Evolutionary conservation across 2,888 invertebrate species (phyloP), one percentile per base, ranked within the genome.

Genomic region (Agrotis exclamationis): DNA sequence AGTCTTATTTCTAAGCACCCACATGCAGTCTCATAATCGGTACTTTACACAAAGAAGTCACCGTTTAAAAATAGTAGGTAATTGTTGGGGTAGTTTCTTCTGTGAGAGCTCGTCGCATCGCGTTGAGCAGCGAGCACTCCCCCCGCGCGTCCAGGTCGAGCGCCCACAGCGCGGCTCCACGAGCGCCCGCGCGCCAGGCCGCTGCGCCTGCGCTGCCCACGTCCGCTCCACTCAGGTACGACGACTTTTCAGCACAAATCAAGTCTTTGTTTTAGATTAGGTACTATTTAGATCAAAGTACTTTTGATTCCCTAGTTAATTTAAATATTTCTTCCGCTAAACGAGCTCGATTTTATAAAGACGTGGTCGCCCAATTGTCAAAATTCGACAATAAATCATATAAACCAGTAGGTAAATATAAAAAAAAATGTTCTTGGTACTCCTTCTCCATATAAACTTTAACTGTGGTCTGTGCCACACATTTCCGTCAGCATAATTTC

Each of bases 151-250:
- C 98, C 84, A 98, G 94, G 92, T 98, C 98, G 28, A 98, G 91
- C 0, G 98, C 98, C 98, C 98, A 98, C 24, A 98, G 96, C 94
- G 98, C 98, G 13, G 97, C 98, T 11, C 98, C 98, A 3, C 98
- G 97, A 33, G 97, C 93, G 0, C 97, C 96, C 47, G 97, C 90
- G 14, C 94, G 93, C 73, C 97, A 96, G 0, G 97, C 95, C 76
- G 97, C 96, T 62, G 97, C 95, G 0, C 97, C 96, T 84, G 97
- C 97, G 64, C 97, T 93, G 66, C 96, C 96, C 56, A 97, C 96
- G 70, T 98, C 97, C 4, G 93, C 92, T 1, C 97, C 96, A 80
- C 98, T 97, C 86, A 98, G 97, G 88, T 98, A 98, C 0, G 98
- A 97, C 0, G 98, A 64, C 28, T 28, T 28, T 5, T 28, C 28